Evolutionary conservation across 2,888 invertebrate species (phyloP), one percentile per base, ranked within the genome.

Genomic region (Lithosia quadra): DNA sequence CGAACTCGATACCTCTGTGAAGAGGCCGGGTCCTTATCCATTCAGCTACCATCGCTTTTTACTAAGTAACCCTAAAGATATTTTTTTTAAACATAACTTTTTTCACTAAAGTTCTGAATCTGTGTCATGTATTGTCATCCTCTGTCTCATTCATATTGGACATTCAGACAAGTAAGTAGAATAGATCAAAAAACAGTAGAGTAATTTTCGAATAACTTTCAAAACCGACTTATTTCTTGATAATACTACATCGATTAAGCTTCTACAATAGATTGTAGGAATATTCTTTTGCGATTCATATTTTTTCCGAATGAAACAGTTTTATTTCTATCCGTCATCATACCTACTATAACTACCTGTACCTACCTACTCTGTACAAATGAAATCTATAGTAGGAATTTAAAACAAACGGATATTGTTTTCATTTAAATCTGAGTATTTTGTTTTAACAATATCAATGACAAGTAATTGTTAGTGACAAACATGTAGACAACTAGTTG

Each of bases 361-460:
- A n/a, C n/a, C n/a, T n/a, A n/a, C n/a, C 33, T 28, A 18, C 22
- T 36, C 22, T 36, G 34, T 22, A 55, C 15, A 8, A 63, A n/a
- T 55, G 36, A 49, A 66, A 60, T 53, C 60, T 34, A 8, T 36
- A 34, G 15, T 39, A 61, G 53, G 67, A 61, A 62, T 62, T 62
- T 66, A 66, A 65, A 63, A 63, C 43, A 66, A 71, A 58, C 24
- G 61, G 57, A 63, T 57, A 34, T 61, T 73, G 59, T 69, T 73
- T 67, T 68, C 62, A 55, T 67, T 65, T 39, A 63, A 33, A 22
- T 33, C 13, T 57, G 34, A 13, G 56, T 18, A 64, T 71, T 67
- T 74, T 81, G 73, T 80, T 79, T 77, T 53, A 76, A 74, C 72
- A 76, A 73, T 71, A 76, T 60, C 63, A 49, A 68, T 80, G 72